These are phyloP conservation scores for Cerastoderma edule DNA, from an alignment of 2,888 invertebrate genomes.

Conservation along the genomic window DNA sequence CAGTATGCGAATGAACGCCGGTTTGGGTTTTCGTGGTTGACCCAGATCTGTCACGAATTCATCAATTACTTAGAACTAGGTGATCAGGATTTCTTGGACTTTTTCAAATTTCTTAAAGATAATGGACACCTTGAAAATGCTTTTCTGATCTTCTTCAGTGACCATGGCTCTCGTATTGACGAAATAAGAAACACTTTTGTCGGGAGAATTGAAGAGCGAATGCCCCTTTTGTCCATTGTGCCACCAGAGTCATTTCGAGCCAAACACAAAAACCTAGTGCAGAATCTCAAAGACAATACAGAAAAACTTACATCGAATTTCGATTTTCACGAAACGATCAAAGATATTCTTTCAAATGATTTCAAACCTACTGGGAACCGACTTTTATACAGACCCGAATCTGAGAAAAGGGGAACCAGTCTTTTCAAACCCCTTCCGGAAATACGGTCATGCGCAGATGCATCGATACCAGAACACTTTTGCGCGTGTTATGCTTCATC, in stretches of 20 bases:
- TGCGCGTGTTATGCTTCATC: constrained; percentile 95
- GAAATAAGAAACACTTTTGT: constrained; percentile 93
- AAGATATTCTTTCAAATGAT: constrained; percentile 86
- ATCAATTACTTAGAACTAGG: constrained; percentile 90
- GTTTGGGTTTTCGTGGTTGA: constrained; percentile 94
- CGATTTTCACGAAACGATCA: constrained; percentile 93
- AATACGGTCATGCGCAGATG: constrained; percentile 92
- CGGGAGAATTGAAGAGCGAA: constrained; percentile 94
- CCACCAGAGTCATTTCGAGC: constrained; percentile 89
- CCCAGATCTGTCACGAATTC: constrained; percentile 94
- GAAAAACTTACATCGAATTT: constrained; percentile 92
- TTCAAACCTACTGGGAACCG: constrained; percentile 22
- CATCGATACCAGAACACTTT: constrained; percentile 97
- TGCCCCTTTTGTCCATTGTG: constrained; percentile 92
- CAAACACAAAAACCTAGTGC: constrained; percentile 87
- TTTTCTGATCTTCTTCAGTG: constrained; percentile 93
- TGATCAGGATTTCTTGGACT: constrained; percentile 88
- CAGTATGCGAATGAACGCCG: constrained; percentile 89
- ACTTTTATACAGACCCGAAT: neutral
- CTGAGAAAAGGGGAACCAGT: constrained; percentile 78
- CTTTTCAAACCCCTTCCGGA: constrained; percentile 85
- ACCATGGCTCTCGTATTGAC: constrained; percentile 93
- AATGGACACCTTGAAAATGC: constrained; percentile 90
- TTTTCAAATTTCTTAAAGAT: constrained; percentile 86
- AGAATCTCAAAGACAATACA: constrained; percentile 87